A percentile compares a stretch with the other conserved stretches of the same genome.
Evolutionary conservation across 2,888 invertebrate species (phyloP).

Genomic region (Deroplatys truncata): DNA sequence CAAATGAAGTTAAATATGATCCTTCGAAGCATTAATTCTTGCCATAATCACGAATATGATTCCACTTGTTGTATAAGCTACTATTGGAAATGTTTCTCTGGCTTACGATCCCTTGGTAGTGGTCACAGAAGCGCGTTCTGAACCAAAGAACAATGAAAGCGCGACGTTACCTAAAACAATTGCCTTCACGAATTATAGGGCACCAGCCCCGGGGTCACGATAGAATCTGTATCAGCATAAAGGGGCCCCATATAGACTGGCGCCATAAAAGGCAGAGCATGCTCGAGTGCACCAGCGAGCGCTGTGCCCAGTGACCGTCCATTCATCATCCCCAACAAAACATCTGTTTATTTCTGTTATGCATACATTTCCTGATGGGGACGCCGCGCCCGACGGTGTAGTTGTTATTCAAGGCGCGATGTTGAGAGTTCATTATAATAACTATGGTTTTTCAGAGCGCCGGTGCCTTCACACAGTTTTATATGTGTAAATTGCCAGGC

Average conservation of each 20-base stretch:
- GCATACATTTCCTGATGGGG: not conserved
- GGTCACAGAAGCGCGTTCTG: not conserved
- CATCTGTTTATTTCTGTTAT: not conserved
- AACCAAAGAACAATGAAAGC: not conserved
- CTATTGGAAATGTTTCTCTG: no score
- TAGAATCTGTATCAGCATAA: not conserved
- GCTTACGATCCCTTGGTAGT: no score
- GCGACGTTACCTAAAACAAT: not conserved
- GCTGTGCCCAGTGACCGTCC: not conserved
- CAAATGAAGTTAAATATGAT: no score
- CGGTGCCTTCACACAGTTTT: not conserved
- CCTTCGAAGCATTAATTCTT: no score
- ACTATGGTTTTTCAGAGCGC: not conserved
- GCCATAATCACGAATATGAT: no score
- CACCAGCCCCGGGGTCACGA: not conserved
- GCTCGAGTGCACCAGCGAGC: not conserved
- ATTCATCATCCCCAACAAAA: not conserved
- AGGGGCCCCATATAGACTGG: not conserved
- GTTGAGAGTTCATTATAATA: conserved; percentile 8
- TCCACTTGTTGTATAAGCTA: no score
- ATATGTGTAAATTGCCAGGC: not conserved
- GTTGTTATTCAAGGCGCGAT: not conserved
- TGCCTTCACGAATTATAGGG: not conserved
- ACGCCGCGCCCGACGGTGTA: not conserved
- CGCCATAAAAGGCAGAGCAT: not conserved